Conservation (phyloP, 2,888 invertebrate genomes). For the Ophion ventricosus region DNA sequence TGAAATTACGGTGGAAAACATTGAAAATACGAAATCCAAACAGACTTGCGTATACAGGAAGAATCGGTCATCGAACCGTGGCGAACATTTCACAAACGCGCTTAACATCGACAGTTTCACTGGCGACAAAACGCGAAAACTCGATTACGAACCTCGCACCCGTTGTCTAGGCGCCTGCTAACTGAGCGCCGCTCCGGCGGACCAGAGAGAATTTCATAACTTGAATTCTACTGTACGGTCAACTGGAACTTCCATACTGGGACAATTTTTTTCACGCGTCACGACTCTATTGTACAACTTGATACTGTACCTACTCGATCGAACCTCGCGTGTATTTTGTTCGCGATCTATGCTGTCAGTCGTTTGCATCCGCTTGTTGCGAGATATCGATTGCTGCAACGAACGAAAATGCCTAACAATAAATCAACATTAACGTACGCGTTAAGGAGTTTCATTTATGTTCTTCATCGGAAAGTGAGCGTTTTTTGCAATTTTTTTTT, state of each 20-base stretch:
- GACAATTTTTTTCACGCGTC: conserved; percentile 51
- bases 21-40: conserved; percentile 1
- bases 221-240: conserved; percentile 15
- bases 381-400: neutral
- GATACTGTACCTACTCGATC: conserved; percentile 1
- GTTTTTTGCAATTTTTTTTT: too few species aligned
- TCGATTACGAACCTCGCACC: conserved; percentile 61
- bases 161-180: conserved; percentile 40
- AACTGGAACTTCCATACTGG: conserved; percentile 9
- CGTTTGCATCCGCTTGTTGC: neutral
- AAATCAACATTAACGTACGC: neutral
- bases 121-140: conserved; percentile 60
- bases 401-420: neutral
- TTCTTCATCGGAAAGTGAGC: too few species aligned
- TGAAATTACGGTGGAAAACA: conserved; percentile 13
- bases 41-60: conserved; percentile 7
- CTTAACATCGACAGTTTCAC: conserved; percentile 50
- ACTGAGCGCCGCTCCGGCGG: conserved; percentile 23
- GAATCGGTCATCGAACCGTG: conserved; percentile 56
- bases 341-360: conserved; percentile 5
- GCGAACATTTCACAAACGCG: conserved; percentile 67
- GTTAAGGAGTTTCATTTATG: too few species aligned
- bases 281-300: conserved; percentile 49
- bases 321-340: neutral
- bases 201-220: conserved; percentile 35